Evolutionary conservation across 1,140 invertebrate genomes (phyloP), one percentile per base, ranked within the genome.

Genomic region (Cydia splendana): DNA sequence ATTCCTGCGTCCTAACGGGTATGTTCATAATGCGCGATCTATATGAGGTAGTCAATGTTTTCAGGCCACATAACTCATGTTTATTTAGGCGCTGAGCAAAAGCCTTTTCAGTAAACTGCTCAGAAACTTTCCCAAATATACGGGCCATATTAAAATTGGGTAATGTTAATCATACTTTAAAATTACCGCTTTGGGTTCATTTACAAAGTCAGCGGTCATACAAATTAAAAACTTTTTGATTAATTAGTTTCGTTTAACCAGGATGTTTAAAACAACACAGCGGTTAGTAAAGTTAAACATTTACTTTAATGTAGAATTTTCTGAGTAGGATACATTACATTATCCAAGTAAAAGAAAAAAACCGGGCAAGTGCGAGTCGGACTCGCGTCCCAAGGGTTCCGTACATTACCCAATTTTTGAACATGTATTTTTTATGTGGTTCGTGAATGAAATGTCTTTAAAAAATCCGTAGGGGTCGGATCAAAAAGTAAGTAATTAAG

Each of bases 121-220:
- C 67, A 42, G 34, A 45, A 42, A 69, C 28, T 38, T 71, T 71
- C 9, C 10, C 6, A 38, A 38, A 71, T 71, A 18, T 12, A 28
- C 30, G 30, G 30, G 30, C 34, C 67, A 18, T 71, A 71, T 71
- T 71, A 71, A 42, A 71, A 71, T 45, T 20, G 30, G 34, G 34
- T 38, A 71, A 71, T 71, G 67, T 71, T 71, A 42, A 71, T 71
- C n/a, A 38, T 38, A 71, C 67, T 42, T 71, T 42, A 62, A 24
- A 62, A 62, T 24, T 62, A 24, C 20, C 20, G 0, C 10, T 24
- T 62, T 24, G 57, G 18, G 57, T 62, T 62, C 18, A 62, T 62
- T 62, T 24, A 18, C 4, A 6, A 20, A 62, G 57, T 62, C 57
- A 24, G n/a, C 20, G 18, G 57, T n/a, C 57, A 24, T 24, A 62